Conservation (phyloP, 1,140 invertebrate genomes). For the Teleopsis dalmanni region DNA sequence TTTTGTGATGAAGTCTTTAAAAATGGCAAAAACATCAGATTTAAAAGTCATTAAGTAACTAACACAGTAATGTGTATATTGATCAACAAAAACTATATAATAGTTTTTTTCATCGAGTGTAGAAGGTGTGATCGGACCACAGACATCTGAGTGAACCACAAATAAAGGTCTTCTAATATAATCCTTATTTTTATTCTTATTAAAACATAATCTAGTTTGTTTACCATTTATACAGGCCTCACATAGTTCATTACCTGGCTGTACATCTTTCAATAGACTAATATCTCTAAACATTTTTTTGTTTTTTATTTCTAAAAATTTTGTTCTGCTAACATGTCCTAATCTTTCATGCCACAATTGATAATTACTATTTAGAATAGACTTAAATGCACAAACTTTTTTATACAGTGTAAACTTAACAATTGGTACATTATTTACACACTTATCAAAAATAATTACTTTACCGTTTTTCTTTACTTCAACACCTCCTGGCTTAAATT, state of each 20-base stretch:
- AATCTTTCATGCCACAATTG: slow-evolving; percentile 38
- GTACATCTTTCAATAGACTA: slow-evolving; percentile 22
- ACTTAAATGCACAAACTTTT: slow-evolving; percentile 17
- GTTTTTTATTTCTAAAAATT: slow-evolving; percentile 33
- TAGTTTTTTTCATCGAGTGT: slow-evolving; percentile 32
- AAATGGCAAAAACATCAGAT: slow-evolving; percentile 34
- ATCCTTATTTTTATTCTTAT: slow-evolving; percentile 28
- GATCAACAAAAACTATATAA: slow-evolving; percentile 15
- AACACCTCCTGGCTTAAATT: slow-evolving; percentile 24
- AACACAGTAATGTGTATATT: slow-evolving; percentile 16
- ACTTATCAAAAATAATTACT: slow-evolving; percentile 9
- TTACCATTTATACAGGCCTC: slow-evolving; percentile 46
- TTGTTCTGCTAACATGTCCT: slow-evolving; percentile 34
- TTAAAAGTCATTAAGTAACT: slow-evolving; percentile 26
- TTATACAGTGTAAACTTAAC: slow-evolving; percentile 15
- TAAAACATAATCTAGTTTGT: slow-evolving; percentile 42
- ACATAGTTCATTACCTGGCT: slow-evolving; percentile 32
- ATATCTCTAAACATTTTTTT: slow-evolving; percentile 31
- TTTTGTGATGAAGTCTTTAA: slow-evolving; percentile 38
- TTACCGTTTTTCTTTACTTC: slow-evolving; percentile 13
- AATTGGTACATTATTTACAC: slow-evolving; percentile 12
- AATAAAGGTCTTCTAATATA: slow-evolving; percentile 37
- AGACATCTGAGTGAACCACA: slow-evolving; percentile 44
- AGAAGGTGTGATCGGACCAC: slow-evolving; percentile 42
- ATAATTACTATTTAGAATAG: slow-evolving; percentile 22